Evolutionary conservation across 1,140 invertebrate species (phyloP), one percentile per base, ranked within the genome.

Genomic region (Hermatobates lingyangjiaoensis): DNA sequence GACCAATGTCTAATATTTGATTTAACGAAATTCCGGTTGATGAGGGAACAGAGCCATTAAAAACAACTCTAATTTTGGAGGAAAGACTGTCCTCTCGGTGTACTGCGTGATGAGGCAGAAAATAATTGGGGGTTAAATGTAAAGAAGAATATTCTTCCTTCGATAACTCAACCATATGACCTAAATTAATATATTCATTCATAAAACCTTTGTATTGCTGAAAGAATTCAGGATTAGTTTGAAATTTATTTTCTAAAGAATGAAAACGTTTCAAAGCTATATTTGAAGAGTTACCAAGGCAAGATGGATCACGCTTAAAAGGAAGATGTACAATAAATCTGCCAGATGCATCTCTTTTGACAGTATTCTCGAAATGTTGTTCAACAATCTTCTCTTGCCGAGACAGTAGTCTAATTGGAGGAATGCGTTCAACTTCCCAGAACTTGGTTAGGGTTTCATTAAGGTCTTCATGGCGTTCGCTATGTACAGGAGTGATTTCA

Each of bases 21-120:
- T 64, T 64, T 1, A 64, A 44, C 4, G 59, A 63, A 21, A 45
- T 53, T 23, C 59, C 59, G 20, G 25, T 27, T 3, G 25, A 39
- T 12, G 55, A 54, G 21, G 28, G 21, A 1, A 49, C 47, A 0
- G 51, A 48, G 18, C 26, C 48, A 45, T 58, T 45, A 45, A 58
- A 58, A 1, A 58, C 57, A 1, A 57, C 45, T 27, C 56, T 14
- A 1, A 55, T 21, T 34, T 55, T 55, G 2, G 48, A 53, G 1
- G 52, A 52, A 12, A 39, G n/a, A 23, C 39, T 52, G 25, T 21
- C 28, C 3, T 24, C 27, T 14, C 45, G 53, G 5, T 45, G 23
- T 12, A 58, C 52, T 7, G 28, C 15, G 45, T 58, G 53, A 45
- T 58, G 57, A 0, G 55, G 50, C 1, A 58, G 12, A 23, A 45